These are phyloP conservation scores for Poecilus cupreus DNA, from an alignment of 2,888 invertebrate species.

Conservation along the genomic window DNA sequence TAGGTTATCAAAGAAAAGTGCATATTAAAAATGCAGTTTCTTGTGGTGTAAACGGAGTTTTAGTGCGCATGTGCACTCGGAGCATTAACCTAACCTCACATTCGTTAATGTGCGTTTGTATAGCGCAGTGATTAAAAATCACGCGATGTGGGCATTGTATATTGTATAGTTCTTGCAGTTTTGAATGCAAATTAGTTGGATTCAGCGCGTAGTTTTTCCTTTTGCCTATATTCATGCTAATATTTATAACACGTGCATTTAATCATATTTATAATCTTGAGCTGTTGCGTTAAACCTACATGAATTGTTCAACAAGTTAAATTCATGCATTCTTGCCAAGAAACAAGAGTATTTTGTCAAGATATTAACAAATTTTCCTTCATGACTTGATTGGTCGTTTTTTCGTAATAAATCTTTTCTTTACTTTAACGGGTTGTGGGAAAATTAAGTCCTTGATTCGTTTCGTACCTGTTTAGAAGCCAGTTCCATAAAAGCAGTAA, in stretches of 20 bases:
- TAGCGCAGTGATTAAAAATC: conserved; percentile 21
- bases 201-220: conserved; percentile 25
- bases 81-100: conserved; percentile 44
- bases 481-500: no score
- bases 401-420: no score
- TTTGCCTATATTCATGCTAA: conserved; percentile 25
- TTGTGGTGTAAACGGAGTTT: background rate
- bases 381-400: no score
- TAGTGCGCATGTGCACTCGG: background rate
- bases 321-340: no score
- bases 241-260: conserved; percentile 25
- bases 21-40: background rate
- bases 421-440: no score
- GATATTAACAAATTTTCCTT: no score
- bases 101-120: conserved; percentile 47
- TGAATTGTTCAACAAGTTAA: conserved; percentile 1
- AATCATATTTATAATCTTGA: conserved; percentile 25
- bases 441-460: no score
- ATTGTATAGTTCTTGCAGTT: conserved; percentile 21
- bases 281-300: background rate
- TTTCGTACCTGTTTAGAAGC: no score
- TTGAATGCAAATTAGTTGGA: conserved; percentile 37
- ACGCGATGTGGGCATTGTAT: conserved; percentile 38
- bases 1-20: no score
- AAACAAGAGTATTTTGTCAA: no score